Evolutionary conservation across 2,113 vertebrate genomes (phyloP), one percentile per base, ranked within the genome.

Genomic region (Sus scrofa): DNA sequence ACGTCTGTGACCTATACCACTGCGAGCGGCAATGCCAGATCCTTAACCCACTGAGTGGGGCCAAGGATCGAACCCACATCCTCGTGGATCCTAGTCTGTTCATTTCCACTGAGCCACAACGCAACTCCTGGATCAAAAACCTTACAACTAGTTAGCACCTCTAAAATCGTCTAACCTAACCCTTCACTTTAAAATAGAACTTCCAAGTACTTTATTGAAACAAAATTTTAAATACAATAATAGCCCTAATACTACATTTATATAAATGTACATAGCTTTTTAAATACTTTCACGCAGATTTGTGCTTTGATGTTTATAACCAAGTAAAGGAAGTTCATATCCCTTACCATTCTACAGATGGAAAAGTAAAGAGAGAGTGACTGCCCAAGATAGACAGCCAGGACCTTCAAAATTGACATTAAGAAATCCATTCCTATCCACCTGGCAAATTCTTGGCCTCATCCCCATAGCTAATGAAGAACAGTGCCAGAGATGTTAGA

Each of bases 281-380:
- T 86, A 82, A 92, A 96, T 86, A 86, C 1, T 89, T 93, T 58
- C 24, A 32, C 22, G 79, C 67, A 34, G 79, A 81, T 83, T 91
- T 79, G 26, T 67, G 32, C 32, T 96, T 92, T 58, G n/a, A 79
- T 44, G 65, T 79, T 73, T 90, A 58, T 20, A 65, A 70, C 16
- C 24, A 32, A 30, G 15, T 78, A 15, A 34, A 22, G 32, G 30
- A 50, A 58, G 37, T 26, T 89, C 10, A 1, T 19, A 67, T 32
- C 60, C 67, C 54, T 90, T 63, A n/a, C 30, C 20, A 39, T 34
- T 70, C 34, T 73, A 44, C 15, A 89, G 39, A 81, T 50, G 44
- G 60, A 13, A 92, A 83, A 91, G 87, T 54, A 74, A 82, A 83
- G 63, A 94, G 26, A 82, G 18, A 13, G 2, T 74, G 44, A 86